These are phyloP conservation scores for Formica selysi DNA, from an alignment of 1,140 invertebrate genomes.

Conservation along the genomic window DNA sequence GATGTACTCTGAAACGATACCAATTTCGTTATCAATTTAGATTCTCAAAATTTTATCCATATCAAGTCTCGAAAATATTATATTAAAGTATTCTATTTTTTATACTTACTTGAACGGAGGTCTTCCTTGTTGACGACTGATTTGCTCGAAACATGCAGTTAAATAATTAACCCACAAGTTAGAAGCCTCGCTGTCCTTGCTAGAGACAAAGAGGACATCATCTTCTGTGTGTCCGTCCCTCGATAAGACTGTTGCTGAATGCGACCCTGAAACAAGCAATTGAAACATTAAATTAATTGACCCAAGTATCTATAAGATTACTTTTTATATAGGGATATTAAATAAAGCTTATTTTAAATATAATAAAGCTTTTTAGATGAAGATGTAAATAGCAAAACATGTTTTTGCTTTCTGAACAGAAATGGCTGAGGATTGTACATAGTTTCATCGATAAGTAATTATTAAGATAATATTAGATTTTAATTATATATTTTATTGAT, in stretches of 20 bases:
- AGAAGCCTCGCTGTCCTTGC: conserved; percentile 91
- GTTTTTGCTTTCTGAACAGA: background rate
- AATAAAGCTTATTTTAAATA: background rate
- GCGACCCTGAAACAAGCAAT: conserved; percentile 80
- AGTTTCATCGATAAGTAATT: background rate
- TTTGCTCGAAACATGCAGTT: conserved; percentile 92
- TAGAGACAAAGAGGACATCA: conserved; percentile 93
- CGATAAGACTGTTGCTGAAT: conserved; percentile 58
- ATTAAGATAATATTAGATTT: conserved; percentile 1
- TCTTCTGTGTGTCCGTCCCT: conserved; percentile 84
- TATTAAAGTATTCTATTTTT: background rate
- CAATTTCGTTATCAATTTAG: background rate
- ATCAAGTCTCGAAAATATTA: background rate
- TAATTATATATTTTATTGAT: conserved; percentile 10
- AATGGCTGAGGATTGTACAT: background rate
- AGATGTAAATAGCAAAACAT: background rate
- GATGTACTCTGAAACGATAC: conserved; percentile 88
- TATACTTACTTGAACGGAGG: conserved; percentile 90
- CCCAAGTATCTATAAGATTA: conserved; percentile 35
- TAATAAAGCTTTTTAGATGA: background rate
- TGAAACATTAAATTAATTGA: conserved; percentile 56
- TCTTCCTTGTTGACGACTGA: conserved; percentile 91
- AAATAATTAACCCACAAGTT: conserved; percentile 93
- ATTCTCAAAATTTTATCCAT: background rate
- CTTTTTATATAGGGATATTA: background rate